Percentiles rank a stretch among this genome's conserved stretches.
Conservation (phyloP, 35 echinoderm and acorn worm species). For the Anneissia japonica region DNA sequence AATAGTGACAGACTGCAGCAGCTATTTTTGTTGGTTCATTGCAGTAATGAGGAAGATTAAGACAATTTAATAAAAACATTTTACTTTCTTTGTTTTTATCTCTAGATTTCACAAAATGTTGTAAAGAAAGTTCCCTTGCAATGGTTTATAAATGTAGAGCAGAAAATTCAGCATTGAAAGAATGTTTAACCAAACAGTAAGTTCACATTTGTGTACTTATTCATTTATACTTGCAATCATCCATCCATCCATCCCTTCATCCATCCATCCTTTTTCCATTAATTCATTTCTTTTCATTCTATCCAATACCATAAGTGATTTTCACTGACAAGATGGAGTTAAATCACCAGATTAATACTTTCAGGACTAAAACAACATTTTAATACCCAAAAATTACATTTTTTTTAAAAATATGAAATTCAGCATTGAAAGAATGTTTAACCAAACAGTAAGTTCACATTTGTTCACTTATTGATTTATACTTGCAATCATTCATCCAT, state of each 20-base stretch:
- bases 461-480: no score
- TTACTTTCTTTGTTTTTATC: neutral
- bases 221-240: no score
- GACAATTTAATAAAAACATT: neutral
- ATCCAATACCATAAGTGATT: neutral
- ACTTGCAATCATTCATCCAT: no score
- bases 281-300: no score
- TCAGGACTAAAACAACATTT: neutral
- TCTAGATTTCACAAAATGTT: slow-evolving; percentile 72
- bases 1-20: no score
- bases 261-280: no score
- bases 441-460: slow-evolving; percentile 57
- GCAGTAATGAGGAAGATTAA: neutral
- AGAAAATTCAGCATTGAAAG: slow-evolving; percentile 68
- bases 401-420: slow-evolving; percentile 3
- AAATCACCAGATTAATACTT: neutral
- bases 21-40: no score
- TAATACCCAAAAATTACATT: neutral
- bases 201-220: no score
- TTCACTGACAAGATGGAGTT: neutral
- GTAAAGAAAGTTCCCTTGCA: slow-evolving; percentile 32
- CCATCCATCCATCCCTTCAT: no score
- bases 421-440: slow-evolving; percentile 61
- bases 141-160: slow-evolving; percentile 64
- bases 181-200: slow-evolving; percentile 71